phyloP scores from a whole-genome alignment of 1,140 invertebrate genomes.

The Ridgeia piscesae region DNA sequence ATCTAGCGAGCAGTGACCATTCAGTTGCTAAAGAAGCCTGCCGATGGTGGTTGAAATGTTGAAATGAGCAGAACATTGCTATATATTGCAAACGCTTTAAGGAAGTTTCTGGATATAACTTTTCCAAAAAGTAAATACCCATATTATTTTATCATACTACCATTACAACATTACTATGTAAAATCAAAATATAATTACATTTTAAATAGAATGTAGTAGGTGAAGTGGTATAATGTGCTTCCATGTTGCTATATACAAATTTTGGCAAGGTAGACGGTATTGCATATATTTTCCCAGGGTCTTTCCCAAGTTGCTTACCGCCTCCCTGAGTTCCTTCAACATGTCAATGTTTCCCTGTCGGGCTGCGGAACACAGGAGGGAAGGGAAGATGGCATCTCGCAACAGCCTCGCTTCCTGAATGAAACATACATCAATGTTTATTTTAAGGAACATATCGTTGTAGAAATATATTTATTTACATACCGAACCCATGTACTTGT shows the following conservation, averaged over 20 bases:
- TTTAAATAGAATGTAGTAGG: background rate
- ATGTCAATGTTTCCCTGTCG: conserved; percentile 64
- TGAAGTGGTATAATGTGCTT: background rate
- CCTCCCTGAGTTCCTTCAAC: conserved; percentile 58
- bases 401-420: conserved; percentile 69
- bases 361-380: conserved; percentile 75
- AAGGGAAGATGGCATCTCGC: conserved; percentile 74
- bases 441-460: background rate
- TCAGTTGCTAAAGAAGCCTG: no score
- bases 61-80: no score
- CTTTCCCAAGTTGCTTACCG: conserved; percentile 40
- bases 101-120: background rate
- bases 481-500: conserved; percentile 9
- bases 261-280: background rate
- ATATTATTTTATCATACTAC: background rate
- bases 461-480: background rate
- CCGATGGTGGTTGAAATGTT: no score
- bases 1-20: no score
- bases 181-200: background rate
- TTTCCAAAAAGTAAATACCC: background rate
- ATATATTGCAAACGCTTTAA: background rate
- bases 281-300: background rate
- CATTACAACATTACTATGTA: background rate
- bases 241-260: background rate
- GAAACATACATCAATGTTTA: background rate